These are phyloP conservation scores for Microchirus variegatus DNA, from an alignment of 2,797 vertebrate genomes.

Conservation along the genomic window DNA sequence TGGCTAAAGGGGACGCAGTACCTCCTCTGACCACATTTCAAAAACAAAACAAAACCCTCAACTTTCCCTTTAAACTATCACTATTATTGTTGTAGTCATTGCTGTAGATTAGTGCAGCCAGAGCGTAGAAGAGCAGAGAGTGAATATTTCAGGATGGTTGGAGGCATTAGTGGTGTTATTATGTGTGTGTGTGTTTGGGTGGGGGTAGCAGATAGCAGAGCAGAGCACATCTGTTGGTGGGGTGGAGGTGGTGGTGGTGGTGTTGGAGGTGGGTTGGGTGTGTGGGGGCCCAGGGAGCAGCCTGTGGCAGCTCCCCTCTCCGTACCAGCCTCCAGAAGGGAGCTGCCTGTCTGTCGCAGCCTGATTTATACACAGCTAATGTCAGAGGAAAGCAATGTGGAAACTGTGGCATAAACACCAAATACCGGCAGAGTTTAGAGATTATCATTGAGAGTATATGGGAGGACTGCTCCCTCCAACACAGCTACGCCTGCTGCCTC, in stretches of 20 bases:
- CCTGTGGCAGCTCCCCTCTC: constrained; percentile 84
- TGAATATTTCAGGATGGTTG: constrained; percentile 75
- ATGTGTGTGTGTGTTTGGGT: constrained; percentile 36
- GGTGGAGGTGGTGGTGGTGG: constrained; percentile 59
- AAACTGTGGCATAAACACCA: constrained; percentile 89
- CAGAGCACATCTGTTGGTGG: constrained; percentile 86
- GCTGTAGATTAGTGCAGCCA: constrained; percentile 34
- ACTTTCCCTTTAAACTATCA: constrained; percentile 12
- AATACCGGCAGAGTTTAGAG: constrained; percentile 88
- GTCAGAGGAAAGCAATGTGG: constrained; percentile 90
- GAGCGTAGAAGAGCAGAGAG: constrained; percentile 46
- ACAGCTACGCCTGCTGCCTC: constrained; percentile 23
- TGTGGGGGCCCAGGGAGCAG: constrained; percentile 82
- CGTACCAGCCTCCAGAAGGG: constrained; percentile 94
- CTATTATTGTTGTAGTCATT: constrained; percentile 25
- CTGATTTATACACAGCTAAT: constrained; percentile 90
- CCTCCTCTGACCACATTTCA: too few species aligned
- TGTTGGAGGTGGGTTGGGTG: constrained; percentile 45
- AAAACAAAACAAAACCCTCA: too few species aligned
- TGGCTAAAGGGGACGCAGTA: too few species aligned
- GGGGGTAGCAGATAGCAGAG: constrained; percentile 67
- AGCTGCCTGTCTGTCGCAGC: constrained; percentile 81
- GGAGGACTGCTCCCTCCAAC: constrained; percentile 78
- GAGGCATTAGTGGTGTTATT: constrained; percentile 69
- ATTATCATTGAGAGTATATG: constrained; percentile 89